Conservation (phyloP, 2,888 invertebrate species). For the Tetramorium bicarinatum region DNA sequence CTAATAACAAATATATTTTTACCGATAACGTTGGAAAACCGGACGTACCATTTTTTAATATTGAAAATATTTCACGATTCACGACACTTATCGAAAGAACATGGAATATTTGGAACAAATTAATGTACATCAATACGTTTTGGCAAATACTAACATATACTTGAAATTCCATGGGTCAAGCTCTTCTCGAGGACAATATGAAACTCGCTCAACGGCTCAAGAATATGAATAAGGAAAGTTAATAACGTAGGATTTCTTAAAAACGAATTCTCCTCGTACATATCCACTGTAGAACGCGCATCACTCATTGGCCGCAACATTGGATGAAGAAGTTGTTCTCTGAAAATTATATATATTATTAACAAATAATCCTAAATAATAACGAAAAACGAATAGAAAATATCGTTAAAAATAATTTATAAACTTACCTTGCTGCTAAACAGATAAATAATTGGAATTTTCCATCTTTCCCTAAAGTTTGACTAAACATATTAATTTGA, state of each 20-base stretch:
- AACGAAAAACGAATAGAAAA: not conserved
- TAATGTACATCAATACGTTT: slow-evolving; percentile 52
- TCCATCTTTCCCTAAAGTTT: slow-evolving; percentile 98
- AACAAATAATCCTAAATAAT: not conserved
- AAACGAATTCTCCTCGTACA: slow-evolving; percentile 99
- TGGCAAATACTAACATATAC: slow-evolving; percentile 81
- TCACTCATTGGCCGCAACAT: slow-evolving; percentile 97
- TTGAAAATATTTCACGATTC: slow-evolving; percentile 14
- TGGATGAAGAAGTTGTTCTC: slow-evolving; percentile 95
- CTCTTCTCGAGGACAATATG: slow-evolving; percentile 95
- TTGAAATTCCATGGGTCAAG: slow-evolving; percentile 90
- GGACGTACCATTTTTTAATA: not conserved
- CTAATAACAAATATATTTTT: slow-evolving; percentile 1
- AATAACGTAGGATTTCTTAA: slow-evolving; percentile 94
- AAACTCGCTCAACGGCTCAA: slow-evolving; percentile 96
- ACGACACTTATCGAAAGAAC: slow-evolving; percentile 52
- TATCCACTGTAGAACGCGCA: slow-evolving; percentile 95
- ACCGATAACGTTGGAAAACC: not conserved
- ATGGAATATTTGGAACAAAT: slow-evolving; percentile 17
- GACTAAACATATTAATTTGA: slow-evolving; percentile 94
- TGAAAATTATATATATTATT: slow-evolving; percentile 82
- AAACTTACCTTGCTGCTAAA: slow-evolving; percentile 93
- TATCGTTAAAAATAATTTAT: not conserved
- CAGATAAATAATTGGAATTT: slow-evolving; percentile 99
- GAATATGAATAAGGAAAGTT: slow-evolving; percentile 95